Evolutionary conservation across 2,888 invertebrate genomes (phyloP), one percentile per base, ranked within the genome.

Genomic region (Tortrix viridana): DNA sequence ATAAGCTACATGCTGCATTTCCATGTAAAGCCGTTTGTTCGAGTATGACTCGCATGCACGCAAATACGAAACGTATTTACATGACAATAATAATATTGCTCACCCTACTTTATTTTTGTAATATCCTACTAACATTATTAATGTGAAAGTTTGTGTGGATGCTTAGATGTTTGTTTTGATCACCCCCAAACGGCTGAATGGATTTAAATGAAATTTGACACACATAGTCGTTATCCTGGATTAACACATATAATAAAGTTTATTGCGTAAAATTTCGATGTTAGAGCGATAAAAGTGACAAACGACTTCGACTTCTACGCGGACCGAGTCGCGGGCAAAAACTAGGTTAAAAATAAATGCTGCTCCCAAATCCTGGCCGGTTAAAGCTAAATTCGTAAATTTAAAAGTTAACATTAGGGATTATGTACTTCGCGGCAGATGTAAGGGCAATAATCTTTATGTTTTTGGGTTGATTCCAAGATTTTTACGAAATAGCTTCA

Each of bases 391-490:
- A 26, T 26, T 54, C 26, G 48, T 50, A 61, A 49, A 61, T 50
- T 55, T 43, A 56, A 32, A 49, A 26, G 41, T 41, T 43, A 20
- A 20, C 37, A n/a, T 61, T 43, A 3, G 54, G 60, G 14, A 32
- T 54, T 23, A 50, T 20, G 20, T 20, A 55, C 46, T 46, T 44
- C 43, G 37, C 19, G 12, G 14, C 44, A 22, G 49, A 49, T 44
- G 46, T 46, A 61, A 50, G 37, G 60, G 47, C 52, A 41, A 56
- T 61, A 56, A 56, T 57, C 52, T 55, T 54, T 23, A 44, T 18
- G 47, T 41, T 26, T 23, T 41, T 63, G 62, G 57, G 26, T 20
- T 6, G 47, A 53, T n/a, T 57, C 62, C 62, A 57, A 63, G 38
- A 57, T 32, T 52, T 62, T 23, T 23, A 52, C 18, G 38, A 44